These are phyloP conservation scores for Dryadula phaetusa DNA, from an alignment of 2,888 invertebrate species.

Conservation along the genomic window DNA sequence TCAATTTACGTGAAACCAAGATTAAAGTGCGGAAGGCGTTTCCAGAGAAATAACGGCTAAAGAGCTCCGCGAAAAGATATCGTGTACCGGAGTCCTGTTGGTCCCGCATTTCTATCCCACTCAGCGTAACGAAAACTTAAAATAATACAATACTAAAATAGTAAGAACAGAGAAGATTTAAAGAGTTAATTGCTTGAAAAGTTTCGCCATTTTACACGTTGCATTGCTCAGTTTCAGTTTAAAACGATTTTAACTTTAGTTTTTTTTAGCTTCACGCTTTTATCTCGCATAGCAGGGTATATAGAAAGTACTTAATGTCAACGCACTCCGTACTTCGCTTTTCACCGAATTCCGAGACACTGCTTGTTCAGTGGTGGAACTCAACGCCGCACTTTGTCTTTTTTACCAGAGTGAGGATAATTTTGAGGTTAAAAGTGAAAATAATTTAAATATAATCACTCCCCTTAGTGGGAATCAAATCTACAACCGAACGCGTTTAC, in stretches of 20 bases:
- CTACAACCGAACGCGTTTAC: too few species aligned
- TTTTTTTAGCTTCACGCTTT: too few species aligned
- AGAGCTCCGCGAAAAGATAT: constrained; percentile 56
- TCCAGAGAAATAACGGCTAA: constrained; percentile 25
- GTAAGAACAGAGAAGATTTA: constrained; percentile 22
- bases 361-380: too few species aligned
- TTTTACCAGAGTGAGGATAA: too few species aligned
- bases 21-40: constrained; percentile 24
- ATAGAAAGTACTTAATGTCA: too few species aligned
- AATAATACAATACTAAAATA: constrained; percentile 17
- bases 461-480: too few species aligned
- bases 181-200: constrained; percentile 22
- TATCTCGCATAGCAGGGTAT: too few species aligned
- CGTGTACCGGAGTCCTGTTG: constrained; percentile 47
- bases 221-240: not conserved
- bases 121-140: constrained; percentile 20
- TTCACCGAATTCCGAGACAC: too few species aligned
- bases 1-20: constrained; percentile 12
- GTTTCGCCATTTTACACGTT: not conserved
- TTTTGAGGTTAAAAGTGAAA: too few species aligned
- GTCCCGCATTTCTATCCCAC: constrained; percentile 31
- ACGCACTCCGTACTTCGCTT: too few species aligned
- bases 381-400: too few species aligned
- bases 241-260: not conserved
- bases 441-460: too few species aligned